phyloP scores from a whole-genome alignment of 2,113 vertebrate genomes.

The Taxidea taxus region DNA sequence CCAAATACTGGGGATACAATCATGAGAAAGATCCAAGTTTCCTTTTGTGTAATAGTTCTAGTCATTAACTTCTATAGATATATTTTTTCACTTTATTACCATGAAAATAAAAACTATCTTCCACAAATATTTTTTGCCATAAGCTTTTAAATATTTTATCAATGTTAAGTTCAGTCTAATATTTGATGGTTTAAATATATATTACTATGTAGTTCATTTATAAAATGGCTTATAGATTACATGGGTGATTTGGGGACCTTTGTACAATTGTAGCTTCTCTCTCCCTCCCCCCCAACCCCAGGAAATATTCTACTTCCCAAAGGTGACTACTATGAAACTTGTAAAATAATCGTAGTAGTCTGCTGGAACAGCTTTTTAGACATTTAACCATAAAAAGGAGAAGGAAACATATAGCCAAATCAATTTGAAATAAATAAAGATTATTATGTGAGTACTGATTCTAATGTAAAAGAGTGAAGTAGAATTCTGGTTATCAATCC shows the following conservation, averaged over 20 bases:
- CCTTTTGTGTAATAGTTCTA: background rate
- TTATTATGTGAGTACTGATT: background rate
- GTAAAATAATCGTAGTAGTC: background rate
- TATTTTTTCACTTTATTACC: background rate
- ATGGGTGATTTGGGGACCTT: background rate
- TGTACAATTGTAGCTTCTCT: background rate
- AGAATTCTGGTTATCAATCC: background rate
- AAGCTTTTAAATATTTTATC: background rate
- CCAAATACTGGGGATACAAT: background rate
- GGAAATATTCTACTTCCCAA: background rate
- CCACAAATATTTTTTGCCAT: background rate
- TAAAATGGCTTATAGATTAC: background rate
- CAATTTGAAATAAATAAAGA: background rate
- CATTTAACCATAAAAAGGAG: background rate
- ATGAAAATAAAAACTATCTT: background rate
- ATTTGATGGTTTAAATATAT: background rate
- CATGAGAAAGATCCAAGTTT: background rate
- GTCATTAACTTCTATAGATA: background rate
- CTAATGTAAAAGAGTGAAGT: background rate
- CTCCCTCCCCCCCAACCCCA: accelerated
- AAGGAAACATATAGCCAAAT: background rate
- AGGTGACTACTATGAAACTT: background rate
- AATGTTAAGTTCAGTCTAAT: background rate
- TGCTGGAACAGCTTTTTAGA: background rate
- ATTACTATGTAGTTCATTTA: background rate